phyloP scores from a whole-genome alignment of 2,797 vertebrate species.

The Fistularia tabacaria region DNA sequence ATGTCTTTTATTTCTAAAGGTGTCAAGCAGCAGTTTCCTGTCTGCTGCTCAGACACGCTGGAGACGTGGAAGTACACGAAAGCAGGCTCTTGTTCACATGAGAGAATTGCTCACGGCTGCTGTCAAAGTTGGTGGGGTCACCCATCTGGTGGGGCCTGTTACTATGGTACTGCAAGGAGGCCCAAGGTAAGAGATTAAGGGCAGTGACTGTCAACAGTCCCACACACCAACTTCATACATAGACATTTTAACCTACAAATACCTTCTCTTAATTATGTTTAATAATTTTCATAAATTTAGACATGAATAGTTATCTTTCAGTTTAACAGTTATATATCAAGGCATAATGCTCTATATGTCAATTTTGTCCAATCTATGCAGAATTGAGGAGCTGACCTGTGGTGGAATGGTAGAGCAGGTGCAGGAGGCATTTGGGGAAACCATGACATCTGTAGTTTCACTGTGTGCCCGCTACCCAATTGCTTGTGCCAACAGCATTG shows the following conservation, averaged over 20 bases:
- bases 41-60: conserved; percentile 95
- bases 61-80: conserved; percentile 92
- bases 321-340: no score
- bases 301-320: no score
- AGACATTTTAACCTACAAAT: not conserved
- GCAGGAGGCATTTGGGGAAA: conserved; percentile 97
- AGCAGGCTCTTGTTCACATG: conserved; percentile 96
- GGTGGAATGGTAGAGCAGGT: conserved; percentile 99
- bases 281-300: no score
- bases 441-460: conserved; percentile 97
- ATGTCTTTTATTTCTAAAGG: conserved; percentile 69
- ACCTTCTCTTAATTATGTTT: not conserved
- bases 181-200: conserved; percentile 78
- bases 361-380: conserved; percentile 51
- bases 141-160: conserved; percentile 93
- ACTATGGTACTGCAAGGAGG: conserved; percentile 98
- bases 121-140: conserved; percentile 93
- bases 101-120: conserved; percentile 93
- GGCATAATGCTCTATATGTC: no score
- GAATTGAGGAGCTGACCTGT: conserved; percentile 95
- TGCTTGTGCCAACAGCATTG: conserved; percentile 97
- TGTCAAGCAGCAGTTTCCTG: conserved; percentile 96
- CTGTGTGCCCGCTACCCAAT: conserved; percentile 96
- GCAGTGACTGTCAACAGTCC: not conserved
- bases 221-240: not conserved